Evolutionary conservation across 2,888 invertebrate species (phyloP), one percentile per base, ranked within the genome.

Genomic region (Yponomeuta plumbellus): DNA sequence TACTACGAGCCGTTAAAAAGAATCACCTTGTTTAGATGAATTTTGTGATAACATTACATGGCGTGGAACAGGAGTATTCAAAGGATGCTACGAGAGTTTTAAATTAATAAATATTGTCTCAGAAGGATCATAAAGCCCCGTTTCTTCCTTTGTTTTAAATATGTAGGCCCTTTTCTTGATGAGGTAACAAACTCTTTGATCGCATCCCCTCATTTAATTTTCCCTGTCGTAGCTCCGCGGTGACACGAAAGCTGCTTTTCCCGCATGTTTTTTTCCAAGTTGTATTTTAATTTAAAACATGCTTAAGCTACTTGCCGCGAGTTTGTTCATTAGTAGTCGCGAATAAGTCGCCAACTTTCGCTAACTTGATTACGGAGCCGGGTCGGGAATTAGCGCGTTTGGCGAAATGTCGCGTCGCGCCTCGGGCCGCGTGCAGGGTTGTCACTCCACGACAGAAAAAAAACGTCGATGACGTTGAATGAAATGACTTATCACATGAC

Each of bases 321-420:
- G 79, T 83, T 82, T 76, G 79, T 83, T 84, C 85, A 82, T 85
- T 85, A 84, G 83, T 75, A 75, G 75, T 69, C 74, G 76, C 74
- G 77, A 79, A 78, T 81, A 83, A 81, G 81, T 80, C 78, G 75
- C 74, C 68, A 81, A 84, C 76, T 85, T 82, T 75, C 70, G 69
- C 73, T 68, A 70, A 69, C 61, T 70, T 66, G 68, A 70, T 69
- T 66, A 68, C 62, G 61, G 40, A 59, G 68, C 66, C 65, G 68
- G 70, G 71, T 66, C 69, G 66, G 66, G 69, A 72, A 73, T 74
- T 74, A 74, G 73, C 72, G 69, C 68, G 70, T 72, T 72, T 71
- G 69, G 70, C 69, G 69, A 73, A 72, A 73, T 71, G 69, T 68
- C 67, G 68, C 66, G 68, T 69, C 68, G 65, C 20, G 62, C n/a